These are phyloP conservation scores for Trissolcus brochymenae DNA, from an alignment of 2,888 invertebrate genomes.

Conservation along the genomic window DNA sequence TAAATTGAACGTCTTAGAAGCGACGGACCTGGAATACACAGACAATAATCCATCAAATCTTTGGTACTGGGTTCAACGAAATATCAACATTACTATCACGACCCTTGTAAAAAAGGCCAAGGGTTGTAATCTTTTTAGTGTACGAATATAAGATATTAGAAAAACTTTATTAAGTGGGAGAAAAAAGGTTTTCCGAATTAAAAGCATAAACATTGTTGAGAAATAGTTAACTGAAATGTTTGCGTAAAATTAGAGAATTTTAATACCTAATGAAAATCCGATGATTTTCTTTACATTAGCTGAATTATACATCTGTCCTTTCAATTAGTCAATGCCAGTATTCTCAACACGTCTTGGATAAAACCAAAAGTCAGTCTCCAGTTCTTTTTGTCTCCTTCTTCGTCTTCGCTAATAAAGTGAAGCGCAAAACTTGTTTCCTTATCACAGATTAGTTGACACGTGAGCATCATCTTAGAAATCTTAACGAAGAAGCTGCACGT, in stretches of 20 bases:
- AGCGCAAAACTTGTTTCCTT: conserved; percentile 14
- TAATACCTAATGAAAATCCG: no score
- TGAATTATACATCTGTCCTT: no score
- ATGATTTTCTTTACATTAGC: no score
- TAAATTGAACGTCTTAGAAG: conserved; percentile 56
- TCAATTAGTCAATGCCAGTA: no score
- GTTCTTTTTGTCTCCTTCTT: no score
- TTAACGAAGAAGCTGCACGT: conserved; percentile 8
- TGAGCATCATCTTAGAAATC: conserved; percentile 12
- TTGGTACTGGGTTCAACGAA: conserved; percentile 53
- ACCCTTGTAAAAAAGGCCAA: conserved; percentile 46
- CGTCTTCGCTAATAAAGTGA: no score
- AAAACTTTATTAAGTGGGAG: neutral
- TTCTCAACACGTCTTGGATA: no score
- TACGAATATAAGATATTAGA: neutral
- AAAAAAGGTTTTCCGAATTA: neutral
- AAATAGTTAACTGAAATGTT: no score
- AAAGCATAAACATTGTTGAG: no score
- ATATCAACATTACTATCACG: conserved; percentile 59
- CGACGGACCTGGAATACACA: conserved; percentile 53
- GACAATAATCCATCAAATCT: conserved; percentile 59
- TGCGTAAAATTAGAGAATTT: no score
- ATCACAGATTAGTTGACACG: conserved; percentile 13
- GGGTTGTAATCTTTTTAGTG: conserved; percentile 53
- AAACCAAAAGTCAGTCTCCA: no score